Conservation (phyloP, 2,888 invertebrate species). For the Tridacna gigas region DNA sequence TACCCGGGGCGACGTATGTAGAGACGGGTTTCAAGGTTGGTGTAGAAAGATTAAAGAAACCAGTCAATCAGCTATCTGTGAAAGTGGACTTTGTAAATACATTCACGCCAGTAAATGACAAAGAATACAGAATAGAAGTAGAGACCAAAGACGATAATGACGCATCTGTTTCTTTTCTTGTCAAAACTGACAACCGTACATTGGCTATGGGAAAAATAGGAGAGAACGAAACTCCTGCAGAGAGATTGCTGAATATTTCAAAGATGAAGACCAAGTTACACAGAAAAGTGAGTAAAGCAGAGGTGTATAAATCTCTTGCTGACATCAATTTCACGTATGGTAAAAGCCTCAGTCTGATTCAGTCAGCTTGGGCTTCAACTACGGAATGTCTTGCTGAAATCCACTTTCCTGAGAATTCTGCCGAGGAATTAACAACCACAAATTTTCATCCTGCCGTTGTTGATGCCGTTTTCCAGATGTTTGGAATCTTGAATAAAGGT, state of each 20-base stretch:
- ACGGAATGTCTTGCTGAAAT: slow-evolving; percentile 57
- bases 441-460: slow-evolving; percentile 65
- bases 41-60: background rate
- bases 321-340: slow-evolving; percentile 46
- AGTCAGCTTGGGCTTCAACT: slow-evolving; percentile 30
- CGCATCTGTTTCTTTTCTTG: too few relatives aligned
- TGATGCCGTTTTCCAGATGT: slow-evolving; percentile 66
- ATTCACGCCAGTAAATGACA: slow-evolving; percentile 26
- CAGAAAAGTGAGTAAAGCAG: too few relatives aligned
- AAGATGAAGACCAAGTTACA: too few relatives aligned
- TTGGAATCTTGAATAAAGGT: slow-evolving; percentile 42
- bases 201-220: too few relatives aligned
- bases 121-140: slow-evolving; percentile 22
- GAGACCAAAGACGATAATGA: too few relatives aligned
- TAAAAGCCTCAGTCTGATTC: slow-evolving; percentile 32
- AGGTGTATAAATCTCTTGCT: too few relatives aligned
- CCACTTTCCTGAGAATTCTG: slow-evolving; percentile 39
- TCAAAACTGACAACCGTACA: too few relatives aligned
- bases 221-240: too few relatives aligned
- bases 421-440: slow-evolving; percentile 48
- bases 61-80: slow-evolving; percentile 16
- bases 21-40: slow-evolving; percentile 64
- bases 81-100: slow-evolving; percentile 46
- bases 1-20: slow-evolving; percentile 67
- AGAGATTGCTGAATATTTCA: too few relatives aligned